These are phyloP conservation scores for Brachyrhaphis roseni DNA, from an alignment of 2,797 vertebrate species.

Conservation along the genomic window DNA sequence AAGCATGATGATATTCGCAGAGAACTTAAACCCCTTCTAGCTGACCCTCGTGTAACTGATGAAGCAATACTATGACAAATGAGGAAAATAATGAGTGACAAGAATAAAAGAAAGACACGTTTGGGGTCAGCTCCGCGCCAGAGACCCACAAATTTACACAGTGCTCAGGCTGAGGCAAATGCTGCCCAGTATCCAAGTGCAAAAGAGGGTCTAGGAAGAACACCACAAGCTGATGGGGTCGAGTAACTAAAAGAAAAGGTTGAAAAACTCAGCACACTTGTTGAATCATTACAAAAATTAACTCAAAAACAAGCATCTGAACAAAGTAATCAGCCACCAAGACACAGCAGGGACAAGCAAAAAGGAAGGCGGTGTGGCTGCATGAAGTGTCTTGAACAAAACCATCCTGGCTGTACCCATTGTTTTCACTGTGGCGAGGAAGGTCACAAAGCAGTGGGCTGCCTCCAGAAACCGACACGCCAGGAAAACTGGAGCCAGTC, in stretches of 20 bases:
- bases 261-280: too few relatives aligned
- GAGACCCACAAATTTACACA: background rate
- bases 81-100: background rate
- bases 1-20: background rate
- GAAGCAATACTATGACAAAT: background rate
- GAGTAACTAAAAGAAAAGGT: too few relatives aligned
- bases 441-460: slow-evolving; percentile 31
- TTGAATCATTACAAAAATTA: too few relatives aligned
- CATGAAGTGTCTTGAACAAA: background rate
- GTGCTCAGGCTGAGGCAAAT: background rate
- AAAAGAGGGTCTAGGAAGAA: background rate
- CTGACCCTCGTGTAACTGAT: background rate
- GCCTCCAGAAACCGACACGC: background rate
- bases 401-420: slow-evolving; percentile 1
- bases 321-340: too few relatives aligned
- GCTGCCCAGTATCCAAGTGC: background rate
- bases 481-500: slow-evolving; percentile 34
- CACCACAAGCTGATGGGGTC: too few relatives aligned
- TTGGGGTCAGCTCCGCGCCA: background rate
- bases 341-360: background rate
- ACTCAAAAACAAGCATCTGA: too few relatives aligned
- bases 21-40: background rate
- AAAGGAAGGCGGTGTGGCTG: background rate
- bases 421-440: slow-evolving; percentile 36
- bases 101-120: background rate